Conservation (phyloP, 2,888 invertebrate species). For the Leptura quadrifasciata region DNA sequence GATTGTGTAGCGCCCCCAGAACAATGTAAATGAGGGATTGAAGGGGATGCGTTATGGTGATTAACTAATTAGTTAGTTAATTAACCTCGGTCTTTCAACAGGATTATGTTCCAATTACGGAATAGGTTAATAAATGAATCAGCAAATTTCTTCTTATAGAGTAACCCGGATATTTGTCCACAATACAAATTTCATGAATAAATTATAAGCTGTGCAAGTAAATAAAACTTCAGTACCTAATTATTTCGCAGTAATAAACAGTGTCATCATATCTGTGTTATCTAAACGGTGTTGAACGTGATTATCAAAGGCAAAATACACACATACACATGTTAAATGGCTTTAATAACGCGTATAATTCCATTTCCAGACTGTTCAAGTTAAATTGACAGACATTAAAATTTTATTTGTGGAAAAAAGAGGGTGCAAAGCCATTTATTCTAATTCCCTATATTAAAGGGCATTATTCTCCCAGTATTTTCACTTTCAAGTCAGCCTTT, state of each 20-base stretch:
- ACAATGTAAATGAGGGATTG: too few relatives aligned
- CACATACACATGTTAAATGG: constrained; percentile 9
- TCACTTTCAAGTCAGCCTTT: constrained; percentile 27
- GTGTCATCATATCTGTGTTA: not conserved
- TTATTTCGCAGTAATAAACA: not conserved
- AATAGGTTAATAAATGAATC: not conserved
- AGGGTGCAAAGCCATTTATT: constrained; percentile 34
- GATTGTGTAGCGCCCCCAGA: too few relatives aligned
- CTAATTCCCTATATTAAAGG: constrained; percentile 35
- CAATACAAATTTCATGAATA: not conserved
- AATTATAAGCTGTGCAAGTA: not conserved
- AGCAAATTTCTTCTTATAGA: not conserved
- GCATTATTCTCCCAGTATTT: constrained; percentile 30
- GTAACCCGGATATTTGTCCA: not conserved
- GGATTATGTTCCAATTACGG: too few relatives aligned
- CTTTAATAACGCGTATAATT: constrained; percentile 21
- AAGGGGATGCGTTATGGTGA: too few relatives aligned
- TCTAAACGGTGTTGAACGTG: not conserved
- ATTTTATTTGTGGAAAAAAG: constrained; percentile 40
- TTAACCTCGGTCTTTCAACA: too few relatives aligned
- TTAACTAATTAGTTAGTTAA: too few relatives aligned
- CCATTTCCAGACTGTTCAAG: constrained; percentile 20
- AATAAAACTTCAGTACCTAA: not conserved
- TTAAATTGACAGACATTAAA: constrained; percentile 38
- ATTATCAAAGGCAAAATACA: constrained; percentile 1